Percentiles rank a stretch among this genome's conserved stretches.
These are phyloP conservation scores for Parazoanthus atlanticus DNA, from an alignment of 92 coral and sea anemone species.

Conservation along the genomic window DNA sequence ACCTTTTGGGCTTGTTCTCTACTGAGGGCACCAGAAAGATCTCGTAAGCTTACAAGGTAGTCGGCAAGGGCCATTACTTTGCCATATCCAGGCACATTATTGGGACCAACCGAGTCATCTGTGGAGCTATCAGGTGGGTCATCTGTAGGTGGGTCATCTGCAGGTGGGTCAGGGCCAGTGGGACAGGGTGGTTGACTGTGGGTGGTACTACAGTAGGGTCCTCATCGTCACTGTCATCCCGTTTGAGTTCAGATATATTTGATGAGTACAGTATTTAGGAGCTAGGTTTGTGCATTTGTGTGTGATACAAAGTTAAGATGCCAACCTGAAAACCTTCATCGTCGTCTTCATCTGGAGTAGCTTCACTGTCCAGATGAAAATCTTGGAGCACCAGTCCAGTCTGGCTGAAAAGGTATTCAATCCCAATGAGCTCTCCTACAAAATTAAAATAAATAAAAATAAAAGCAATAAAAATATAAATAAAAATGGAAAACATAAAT, in stretches of 20 bases:
- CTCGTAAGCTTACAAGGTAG: slow-evolving; percentile 44
- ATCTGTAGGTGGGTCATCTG: not conserved
- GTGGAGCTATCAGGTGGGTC: not conserved
- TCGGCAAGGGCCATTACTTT: slow-evolving; percentile 56
- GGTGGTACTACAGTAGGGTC: not conserved
- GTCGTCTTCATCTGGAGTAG: not conserved
- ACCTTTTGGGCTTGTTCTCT: slow-evolving; percentile 50
- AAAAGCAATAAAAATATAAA: too few species aligned
- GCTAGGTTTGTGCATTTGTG: not conserved
- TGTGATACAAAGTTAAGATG: not conserved
- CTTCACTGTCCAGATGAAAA: slow-evolving; percentile 5
- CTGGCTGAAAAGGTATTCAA: slow-evolving; percentile 53
- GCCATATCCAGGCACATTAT: slow-evolving; percentile 57
- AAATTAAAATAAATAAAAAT: not conserved
- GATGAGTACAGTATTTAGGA: not conserved
- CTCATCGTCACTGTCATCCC: not conserved
- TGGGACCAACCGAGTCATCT: slow-evolving; percentile 56
- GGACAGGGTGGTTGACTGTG: not conserved
- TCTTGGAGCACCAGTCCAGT: slow-evolving; percentile 51
- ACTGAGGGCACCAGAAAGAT: slow-evolving; percentile 41
- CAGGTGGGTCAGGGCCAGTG: not conserved
- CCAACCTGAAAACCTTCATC: not conserved
- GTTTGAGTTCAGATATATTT: not conserved
- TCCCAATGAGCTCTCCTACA: slow-evolving; percentile 60
- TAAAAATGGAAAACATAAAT: not conserved